A percentile compares a stretch with the other conserved stretches of the same genome.
Evolutionary conservation across 2,797 vertebrate genomes (phyloP).

Genomic region (Xiphorhynchus erythropygius): DNA sequence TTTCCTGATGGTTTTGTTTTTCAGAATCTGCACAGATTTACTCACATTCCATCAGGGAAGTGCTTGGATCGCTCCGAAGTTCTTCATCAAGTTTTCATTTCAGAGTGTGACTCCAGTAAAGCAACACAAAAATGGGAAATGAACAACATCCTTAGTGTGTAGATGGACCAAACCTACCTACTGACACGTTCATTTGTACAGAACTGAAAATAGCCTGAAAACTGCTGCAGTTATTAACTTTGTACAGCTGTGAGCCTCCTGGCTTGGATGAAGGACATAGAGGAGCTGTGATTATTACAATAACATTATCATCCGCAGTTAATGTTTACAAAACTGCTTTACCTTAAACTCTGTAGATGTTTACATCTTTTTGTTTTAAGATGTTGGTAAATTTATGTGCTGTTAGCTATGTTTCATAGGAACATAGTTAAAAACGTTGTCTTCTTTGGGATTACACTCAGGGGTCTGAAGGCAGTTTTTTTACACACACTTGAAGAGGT

Average conservation of each 20-base stretch:
- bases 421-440: constrained; percentile 74
- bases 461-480: constrained; percentile 84
- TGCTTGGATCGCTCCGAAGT: constrained; percentile 92
- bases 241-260: constrained; percentile 76
- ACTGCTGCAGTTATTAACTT: constrained; percentile 79
- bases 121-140: constrained; percentile 96
- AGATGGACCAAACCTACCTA: constrained; percentile 75
- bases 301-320: constrained; percentile 82
- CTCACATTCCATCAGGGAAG: constrained; percentile 85
- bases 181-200: constrained; percentile 62
- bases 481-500: constrained; percentile 83
- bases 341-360: constrained; percentile 86
- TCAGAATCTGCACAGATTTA: constrained; percentile 91
- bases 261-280: constrained; percentile 75
- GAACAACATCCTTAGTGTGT: constrained; percentile 95
- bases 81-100: constrained; percentile 92
- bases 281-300: constrained; percentile 77
- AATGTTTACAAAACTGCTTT: constrained; percentile 88
- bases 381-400: constrained; percentile 75
- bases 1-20: constrained; percentile 53
- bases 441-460: constrained; percentile 86
- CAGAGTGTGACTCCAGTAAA: constrained; percentile 91
- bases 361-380: constrained; percentile 82
- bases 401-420: constrained; percentile 73
- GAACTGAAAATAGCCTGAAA: constrained; percentile 80